These are phyloP conservation scores for Calameuta filiformis DNA, from an alignment of 2,888 invertebrate genomes.

Conservation along the genomic window DNA sequence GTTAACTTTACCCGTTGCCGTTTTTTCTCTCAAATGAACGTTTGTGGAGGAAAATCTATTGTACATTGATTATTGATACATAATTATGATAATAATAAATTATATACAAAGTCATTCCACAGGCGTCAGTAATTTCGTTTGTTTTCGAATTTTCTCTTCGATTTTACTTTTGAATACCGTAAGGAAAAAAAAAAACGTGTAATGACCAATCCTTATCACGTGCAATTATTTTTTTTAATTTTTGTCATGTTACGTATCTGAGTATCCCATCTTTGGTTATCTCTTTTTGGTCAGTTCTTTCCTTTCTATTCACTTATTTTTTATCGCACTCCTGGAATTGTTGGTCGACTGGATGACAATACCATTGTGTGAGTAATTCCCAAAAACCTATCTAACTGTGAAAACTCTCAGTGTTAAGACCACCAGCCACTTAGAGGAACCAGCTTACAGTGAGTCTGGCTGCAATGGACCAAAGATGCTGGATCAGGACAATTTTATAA, in stretches of 20 bases:
- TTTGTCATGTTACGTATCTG: background rate
- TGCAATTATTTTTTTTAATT: constrained; percentile 13
- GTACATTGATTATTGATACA: constrained; percentile 66
- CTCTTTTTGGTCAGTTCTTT: constrained; percentile 24
- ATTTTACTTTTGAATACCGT: constrained; percentile 1
- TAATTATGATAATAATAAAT: constrained; percentile 65
- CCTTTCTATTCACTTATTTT: constrained; percentile 44
- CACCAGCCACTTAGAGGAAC: background rate
- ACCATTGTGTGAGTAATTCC: constrained; percentile 62
- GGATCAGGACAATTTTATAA: no score
- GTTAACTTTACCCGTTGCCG: constrained; percentile 42
- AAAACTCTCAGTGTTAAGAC: constrained; percentile 2
- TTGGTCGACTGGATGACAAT: constrained; percentile 65
- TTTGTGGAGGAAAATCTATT: constrained; percentile 57
- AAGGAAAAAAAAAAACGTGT: no score
- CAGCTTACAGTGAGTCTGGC: constrained; percentile 2
- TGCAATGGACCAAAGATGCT: background rate
- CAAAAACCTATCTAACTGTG: constrained; percentile 31
- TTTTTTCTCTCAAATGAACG: constrained; percentile 27
- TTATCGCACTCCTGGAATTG: constrained; percentile 65
- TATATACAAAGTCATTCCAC: constrained; percentile 62
- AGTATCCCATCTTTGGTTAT: background rate
- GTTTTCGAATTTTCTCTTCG: constrained; percentile 22
- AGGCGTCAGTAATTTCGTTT: constrained; percentile 47
- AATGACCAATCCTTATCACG: constrained; percentile 8